Evolutionary conservation across 2,113 vertebrate species (phyloP), one percentile per base, ranked within the genome.

Genomic region (Pyrgilauda ruficollis): DNA sequence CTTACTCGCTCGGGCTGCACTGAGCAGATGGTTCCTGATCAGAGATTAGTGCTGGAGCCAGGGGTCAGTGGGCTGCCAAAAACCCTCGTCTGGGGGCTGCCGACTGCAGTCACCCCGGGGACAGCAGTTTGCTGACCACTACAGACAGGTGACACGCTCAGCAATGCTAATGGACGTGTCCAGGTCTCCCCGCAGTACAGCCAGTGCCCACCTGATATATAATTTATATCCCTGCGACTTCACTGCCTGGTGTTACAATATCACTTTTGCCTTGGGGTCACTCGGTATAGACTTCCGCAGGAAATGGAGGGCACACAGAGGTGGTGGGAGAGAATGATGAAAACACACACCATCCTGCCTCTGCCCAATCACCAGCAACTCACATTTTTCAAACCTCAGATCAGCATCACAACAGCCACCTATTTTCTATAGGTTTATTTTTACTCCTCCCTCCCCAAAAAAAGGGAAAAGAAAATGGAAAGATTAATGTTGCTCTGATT

Each of bases 21-120:
- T 62, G 97, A 98, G 96, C 98, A 98, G 98, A 98, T 98, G 98
- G 98, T 92, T 97, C 94, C 97, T 98, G 98, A 97, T 98, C 97
- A 97, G 98, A 97, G 96, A 97, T 97, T 97, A 98, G 95, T 97
- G 89, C 75, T 1, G 7, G 87, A 97, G 95, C 86, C 39, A 3
- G 73, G 96, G 97, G 97, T 98, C 97, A 90, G 96, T 16, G 33
- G 94, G 96, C 96, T 97, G 97, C 83, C 75, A 93, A 96, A 92
- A 93, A 84, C 35, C 83, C 69, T 68, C 92, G 46, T 35, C 58
- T 13, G 14, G 81, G 82, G 75, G 73, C 91, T 94, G 80, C 19
- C 94, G 66, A 16, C 55, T 74, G 69, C 16, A 4, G 50, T 15
- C 77, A 37, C 86, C 82, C 26, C 2, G 2, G 90, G 89, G 94